These are phyloP conservation scores for Gymnarchus niloticus DNA, from an alignment of 2,113 vertebrate genomes.

Conservation along the genomic window DNA sequence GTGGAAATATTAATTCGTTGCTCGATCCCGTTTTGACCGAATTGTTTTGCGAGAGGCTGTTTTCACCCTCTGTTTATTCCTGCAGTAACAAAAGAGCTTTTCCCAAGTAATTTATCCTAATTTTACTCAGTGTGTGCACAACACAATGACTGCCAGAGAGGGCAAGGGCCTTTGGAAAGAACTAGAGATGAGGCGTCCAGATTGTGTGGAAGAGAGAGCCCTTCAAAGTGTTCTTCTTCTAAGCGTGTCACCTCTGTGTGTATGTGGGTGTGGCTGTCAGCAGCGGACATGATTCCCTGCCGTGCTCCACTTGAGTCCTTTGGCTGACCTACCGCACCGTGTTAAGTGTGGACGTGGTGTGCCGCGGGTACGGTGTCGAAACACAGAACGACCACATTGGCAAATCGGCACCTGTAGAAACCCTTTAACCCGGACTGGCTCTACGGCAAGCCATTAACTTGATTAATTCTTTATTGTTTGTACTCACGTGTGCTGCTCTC, in stretches of 20 bases:
- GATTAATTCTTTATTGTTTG: conserved; percentile 5
- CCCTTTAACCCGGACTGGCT: neutral
- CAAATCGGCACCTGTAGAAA: neutral
- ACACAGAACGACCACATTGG: neutral
- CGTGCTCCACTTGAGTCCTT: neutral
- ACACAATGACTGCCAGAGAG: neutral
- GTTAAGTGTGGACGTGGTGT: neutral
- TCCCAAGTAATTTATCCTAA: conserved; percentile 17
- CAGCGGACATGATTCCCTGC: neutral
- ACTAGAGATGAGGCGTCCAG: neutral
- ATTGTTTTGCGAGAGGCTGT: neutral
- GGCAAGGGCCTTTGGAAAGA: neutral
- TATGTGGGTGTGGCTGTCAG: neutral
- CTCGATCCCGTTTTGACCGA: neutral
- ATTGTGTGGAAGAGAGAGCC: neutral
- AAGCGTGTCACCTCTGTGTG: neutral
- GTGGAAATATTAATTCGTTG: neutral
- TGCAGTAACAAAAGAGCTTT: neutral
- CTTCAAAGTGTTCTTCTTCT: neutral
- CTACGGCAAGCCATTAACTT: neutral
- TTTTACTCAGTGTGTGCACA: neutral
- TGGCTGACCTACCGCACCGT: neutral
- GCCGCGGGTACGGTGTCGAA: neutral
- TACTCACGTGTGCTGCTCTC: neutral
- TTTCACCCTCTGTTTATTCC: neutral